A percentile compares a stretch with the other conserved stretches of the same genome.
Evolutionary conservation across 1,140 invertebrate species (phyloP).

Genomic region (Pseudomyrmex flavicornis): DNA sequence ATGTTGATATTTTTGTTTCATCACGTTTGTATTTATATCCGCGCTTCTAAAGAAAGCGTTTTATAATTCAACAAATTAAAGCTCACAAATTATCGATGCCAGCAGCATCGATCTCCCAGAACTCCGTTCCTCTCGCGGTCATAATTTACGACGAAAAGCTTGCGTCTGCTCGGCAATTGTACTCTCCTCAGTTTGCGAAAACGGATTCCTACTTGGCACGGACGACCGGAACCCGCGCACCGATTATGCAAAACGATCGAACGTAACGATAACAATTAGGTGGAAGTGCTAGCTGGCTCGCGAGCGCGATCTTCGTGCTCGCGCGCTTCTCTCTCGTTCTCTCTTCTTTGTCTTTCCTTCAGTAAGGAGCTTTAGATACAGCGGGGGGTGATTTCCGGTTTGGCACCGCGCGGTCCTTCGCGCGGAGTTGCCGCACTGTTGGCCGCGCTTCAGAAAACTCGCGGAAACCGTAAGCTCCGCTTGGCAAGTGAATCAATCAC

Average conservation of each 20-base stretch:
- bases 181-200: conserved; percentile 26
- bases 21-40: not conserved
- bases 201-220: conserved; percentile 39
- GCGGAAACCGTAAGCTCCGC: conserved; percentile 75
- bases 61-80: conserved; percentile 7
- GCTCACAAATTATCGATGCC: conserved; percentile 17
- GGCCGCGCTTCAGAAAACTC: conserved; percentile 81
- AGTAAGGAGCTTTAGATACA: conserved; percentile 10
- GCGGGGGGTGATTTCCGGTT: conserved; percentile 78
- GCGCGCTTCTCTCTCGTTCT: not conserved
- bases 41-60: not conserved
- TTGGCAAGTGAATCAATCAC: conserved; percentile 82
- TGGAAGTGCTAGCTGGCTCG: conserved; percentile 7
- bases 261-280: conserved; percentile 58
- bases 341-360: not conserved
- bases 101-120: conserved; percentile 23
- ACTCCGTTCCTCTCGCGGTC: conserved; percentile 4
- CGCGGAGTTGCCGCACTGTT: conserved; percentile 71
- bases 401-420: conserved; percentile 76
- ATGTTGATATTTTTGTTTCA: not conserved
- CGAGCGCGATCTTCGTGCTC: conserved; percentile 17
- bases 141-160: conserved; percentile 53
- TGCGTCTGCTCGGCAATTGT: conserved; percentile 28
- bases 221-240: conserved; percentile 38
- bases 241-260: conserved; percentile 71